These are phyloP conservation scores for Channa striata DNA, from an alignment of 2,797 vertebrate genomes.

Conservation along the genomic window DNA sequence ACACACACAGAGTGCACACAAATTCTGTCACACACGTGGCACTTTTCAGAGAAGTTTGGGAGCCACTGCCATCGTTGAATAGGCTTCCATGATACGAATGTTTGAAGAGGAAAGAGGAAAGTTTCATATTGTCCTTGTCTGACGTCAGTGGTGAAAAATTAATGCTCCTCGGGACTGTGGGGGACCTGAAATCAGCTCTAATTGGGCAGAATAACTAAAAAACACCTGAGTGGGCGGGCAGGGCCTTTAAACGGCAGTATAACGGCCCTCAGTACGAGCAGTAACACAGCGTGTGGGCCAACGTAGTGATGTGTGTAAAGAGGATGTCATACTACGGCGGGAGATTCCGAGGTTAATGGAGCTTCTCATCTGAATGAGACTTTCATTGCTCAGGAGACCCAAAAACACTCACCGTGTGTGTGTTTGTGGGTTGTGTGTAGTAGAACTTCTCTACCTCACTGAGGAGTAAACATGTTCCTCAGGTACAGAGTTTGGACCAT, in stretches of 20 bases:
- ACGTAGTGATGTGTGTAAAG: constrained; percentile 57
- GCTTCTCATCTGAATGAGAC: constrained; percentile 66
- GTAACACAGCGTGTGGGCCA: constrained; percentile 45
- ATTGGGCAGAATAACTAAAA: constrained; percentile 36
- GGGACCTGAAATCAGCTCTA: constrained; percentile 28
- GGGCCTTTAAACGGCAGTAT: constrained; percentile 29
- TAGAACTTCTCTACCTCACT: constrained; percentile 24
- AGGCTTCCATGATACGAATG: constrained; percentile 31
- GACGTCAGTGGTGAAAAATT: background rate
- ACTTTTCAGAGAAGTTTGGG: constrained; percentile 55
- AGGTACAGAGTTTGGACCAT: too few relatives aligned
- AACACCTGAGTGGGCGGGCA: constrained; percentile 19
- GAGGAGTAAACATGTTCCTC: constrained; percentile 29
- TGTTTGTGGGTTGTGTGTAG: constrained; percentile 11
- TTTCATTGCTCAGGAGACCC: constrained; percentile 56
- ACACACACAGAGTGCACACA: constrained; percentile 10
- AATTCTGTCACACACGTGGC: constrained; percentile 64
- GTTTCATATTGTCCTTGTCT: constrained; percentile 53
- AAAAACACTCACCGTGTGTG: constrained; percentile 41
- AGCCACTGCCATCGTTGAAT: constrained; percentile 45
- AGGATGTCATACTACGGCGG: constrained; percentile 54
- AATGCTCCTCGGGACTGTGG: constrained; percentile 16
- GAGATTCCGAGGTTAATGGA: constrained; percentile 73
- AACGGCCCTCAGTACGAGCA: constrained; percentile 31
- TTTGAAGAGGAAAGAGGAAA: constrained; percentile 40